A percentile compares a stretch with the other conserved stretches of the same genome.
Evolutionary conservation across 2,113 vertebrate genomes (phyloP).

Genomic region (Channa maculata): DNA sequence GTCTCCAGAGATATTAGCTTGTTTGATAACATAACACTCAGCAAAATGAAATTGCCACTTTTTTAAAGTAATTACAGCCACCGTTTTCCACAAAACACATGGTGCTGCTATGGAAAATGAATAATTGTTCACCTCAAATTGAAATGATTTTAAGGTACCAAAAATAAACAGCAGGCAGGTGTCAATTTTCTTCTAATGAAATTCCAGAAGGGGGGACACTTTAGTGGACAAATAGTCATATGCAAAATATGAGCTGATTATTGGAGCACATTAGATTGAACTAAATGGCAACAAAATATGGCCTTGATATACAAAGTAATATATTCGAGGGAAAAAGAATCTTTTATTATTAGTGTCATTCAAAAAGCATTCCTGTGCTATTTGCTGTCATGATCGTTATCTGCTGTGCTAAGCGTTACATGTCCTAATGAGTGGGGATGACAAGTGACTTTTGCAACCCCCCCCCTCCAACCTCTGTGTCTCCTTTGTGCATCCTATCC

Average conservation of each 20-base stretch:
- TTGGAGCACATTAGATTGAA: too few relatives aligned
- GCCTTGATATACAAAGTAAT: too few relatives aligned
- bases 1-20: not conserved
- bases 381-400: conserved; percentile 5
- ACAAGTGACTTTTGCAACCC: conserved; percentile 13
- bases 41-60: conserved; percentile 10
- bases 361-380: not conserved
- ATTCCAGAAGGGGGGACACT: too few relatives aligned
- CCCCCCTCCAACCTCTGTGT: conserved; percentile 6
- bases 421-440: conserved; percentile 13
- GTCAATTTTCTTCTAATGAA: too few relatives aligned
- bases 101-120: not conserved
- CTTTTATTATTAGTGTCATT: too few relatives aligned
- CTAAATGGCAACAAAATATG: too few relatives aligned
- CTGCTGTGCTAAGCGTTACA: conserved; percentile 6
- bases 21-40: conserved; percentile 17
- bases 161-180: too few relatives aligned
- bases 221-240: too few relatives aligned
- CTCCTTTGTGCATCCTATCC: conserved; percentile 25
- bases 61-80: not conserved
- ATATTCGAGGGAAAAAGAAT: too few relatives aligned
- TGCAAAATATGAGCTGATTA: too few relatives aligned
- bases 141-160: too few relatives aligned
- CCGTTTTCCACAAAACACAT: not conserved
- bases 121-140: not conserved